These are phyloP conservation scores for Mixornis gularis DNA, from an alignment of 2,113 vertebrate species.

Conservation along the genomic window DNA sequence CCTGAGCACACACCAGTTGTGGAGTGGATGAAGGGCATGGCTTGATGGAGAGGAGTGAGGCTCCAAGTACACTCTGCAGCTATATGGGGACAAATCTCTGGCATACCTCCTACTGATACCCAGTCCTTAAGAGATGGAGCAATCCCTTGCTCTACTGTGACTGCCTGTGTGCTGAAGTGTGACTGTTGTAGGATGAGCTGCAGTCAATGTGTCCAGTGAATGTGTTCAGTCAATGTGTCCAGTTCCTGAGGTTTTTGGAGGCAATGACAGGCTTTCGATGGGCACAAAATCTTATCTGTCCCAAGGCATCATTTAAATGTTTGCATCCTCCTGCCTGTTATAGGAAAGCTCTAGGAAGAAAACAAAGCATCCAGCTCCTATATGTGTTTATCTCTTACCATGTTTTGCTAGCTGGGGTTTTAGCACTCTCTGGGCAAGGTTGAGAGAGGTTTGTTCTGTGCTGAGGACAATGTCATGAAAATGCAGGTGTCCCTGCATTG, in stretches of 20 bases:
- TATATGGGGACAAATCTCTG: neutral
- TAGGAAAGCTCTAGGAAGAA: neutral
- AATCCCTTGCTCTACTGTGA: neutral
- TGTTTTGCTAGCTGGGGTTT: neutral
- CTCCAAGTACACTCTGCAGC: neutral
- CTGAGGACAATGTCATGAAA: neutral
- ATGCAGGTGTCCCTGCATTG: neutral
- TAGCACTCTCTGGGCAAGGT: neutral
- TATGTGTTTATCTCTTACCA: neutral
- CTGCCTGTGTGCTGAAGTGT: accelerated
- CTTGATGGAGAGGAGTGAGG: neutral
- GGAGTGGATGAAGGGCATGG: accelerated
- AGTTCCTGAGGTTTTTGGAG: neutral
- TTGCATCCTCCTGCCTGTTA: neutral
- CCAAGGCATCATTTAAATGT: neutral
- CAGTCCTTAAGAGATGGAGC: neutral
- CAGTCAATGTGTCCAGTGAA: neutral
- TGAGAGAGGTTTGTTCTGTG: neutral
- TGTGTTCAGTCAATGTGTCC: neutral
- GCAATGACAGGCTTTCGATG: neutral
- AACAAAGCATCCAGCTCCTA: neutral
- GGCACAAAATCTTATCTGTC: neutral
- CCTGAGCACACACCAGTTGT: neutral
- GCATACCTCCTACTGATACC: neutral
- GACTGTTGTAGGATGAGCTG: neutral